Base-by-base conservation (phyloP, 2,113 vertebrate genomes). In the Trogon melanurus region DNA sequence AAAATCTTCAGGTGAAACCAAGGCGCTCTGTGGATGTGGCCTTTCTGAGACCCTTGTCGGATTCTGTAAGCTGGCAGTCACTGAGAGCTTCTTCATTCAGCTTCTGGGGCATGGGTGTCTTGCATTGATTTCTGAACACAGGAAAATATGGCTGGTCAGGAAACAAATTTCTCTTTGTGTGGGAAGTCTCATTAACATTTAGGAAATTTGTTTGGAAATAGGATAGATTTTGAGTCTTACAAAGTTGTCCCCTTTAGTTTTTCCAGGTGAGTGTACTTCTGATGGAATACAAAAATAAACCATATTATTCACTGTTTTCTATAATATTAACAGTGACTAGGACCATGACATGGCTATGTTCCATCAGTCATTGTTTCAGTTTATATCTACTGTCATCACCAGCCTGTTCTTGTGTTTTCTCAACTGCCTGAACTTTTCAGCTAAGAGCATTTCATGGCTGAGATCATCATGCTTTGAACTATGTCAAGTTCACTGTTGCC, bases 221-320 rank as follows among this genome's bases (percentile, higher is more conserved):
- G 19, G 10, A 21, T 30, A 13, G 17, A 65, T 62, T 92, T 85
- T 20, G 32, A 50, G 18, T 61, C 32, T 14, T 34, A 18, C 6
- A 56, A 75, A 76, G 36, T 4, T 0, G 1, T 4, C 2, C 5
- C 5, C 2, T 45, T 7, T 13, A 26, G 4, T 41, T 95, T 78
- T 79, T 41, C 29, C n/a, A 67, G 32, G 30, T 64, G 11, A 51
- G 8, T 25, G 5, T 41, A 21, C 4, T 47, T 90, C 41, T 90
- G 73, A 58, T 0, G 0, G 7, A 62, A 16, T 9, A 16, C 8
- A 71, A 58, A 74, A 91, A 8, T 44, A 5, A 85, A 27, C 5
- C 3, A 30, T 21, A 4, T 45, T 69, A 20, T 38, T 80, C 15
- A 44, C 7, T 53, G 13, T 66, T 80, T 84, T 11, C 13, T 3